These are phyloP conservation scores for Tangara arthus DNA, from an alignment of 2,797 vertebrate species.

Conservation along the genomic window DNA sequence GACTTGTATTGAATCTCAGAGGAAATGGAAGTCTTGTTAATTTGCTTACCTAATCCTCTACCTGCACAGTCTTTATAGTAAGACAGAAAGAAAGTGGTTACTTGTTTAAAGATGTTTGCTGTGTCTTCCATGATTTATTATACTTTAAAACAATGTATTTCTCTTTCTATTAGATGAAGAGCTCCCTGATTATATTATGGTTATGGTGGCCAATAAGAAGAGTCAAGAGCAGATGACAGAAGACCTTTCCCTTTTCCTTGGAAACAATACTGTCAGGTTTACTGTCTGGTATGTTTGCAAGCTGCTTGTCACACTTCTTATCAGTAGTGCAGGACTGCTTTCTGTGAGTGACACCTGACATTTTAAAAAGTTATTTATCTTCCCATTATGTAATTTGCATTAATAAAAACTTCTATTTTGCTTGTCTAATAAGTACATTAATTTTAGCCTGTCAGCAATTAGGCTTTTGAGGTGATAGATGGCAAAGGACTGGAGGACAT, in stretches of 20 bases:
- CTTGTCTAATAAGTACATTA: neutral
- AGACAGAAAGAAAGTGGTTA: neutral
- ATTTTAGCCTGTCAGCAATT: neutral
- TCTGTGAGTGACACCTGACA: neutral
- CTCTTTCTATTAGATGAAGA: slow-evolving; percentile 87
- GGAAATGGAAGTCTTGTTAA: neutral
- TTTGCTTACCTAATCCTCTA: neutral
- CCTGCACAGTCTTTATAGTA: neutral
- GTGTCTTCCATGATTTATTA: neutral
- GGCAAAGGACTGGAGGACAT: neutral
- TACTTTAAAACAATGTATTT: neutral
- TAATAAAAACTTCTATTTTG: neutral
- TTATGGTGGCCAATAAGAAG: slow-evolving; percentile 99
- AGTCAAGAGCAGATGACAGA: slow-evolving; percentile 97
- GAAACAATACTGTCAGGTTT: slow-evolving; percentile 94
- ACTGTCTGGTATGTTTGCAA: slow-evolving; percentile 88
- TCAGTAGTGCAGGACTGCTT: neutral
- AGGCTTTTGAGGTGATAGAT: neutral
- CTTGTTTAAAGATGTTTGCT: neutral
- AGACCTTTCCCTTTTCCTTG: slow-evolving; percentile 95
- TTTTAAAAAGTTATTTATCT: neutral
- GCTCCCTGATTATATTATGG: slow-evolving; percentile 99
- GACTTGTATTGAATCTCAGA: neutral
- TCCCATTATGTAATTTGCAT: neutral
- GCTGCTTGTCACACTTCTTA: neutral